Evolutionary conservation across 1,140 invertebrate species (phyloP), one percentile per base, ranked within the genome.

Genomic region (Hypsibius dujardini): DNA sequence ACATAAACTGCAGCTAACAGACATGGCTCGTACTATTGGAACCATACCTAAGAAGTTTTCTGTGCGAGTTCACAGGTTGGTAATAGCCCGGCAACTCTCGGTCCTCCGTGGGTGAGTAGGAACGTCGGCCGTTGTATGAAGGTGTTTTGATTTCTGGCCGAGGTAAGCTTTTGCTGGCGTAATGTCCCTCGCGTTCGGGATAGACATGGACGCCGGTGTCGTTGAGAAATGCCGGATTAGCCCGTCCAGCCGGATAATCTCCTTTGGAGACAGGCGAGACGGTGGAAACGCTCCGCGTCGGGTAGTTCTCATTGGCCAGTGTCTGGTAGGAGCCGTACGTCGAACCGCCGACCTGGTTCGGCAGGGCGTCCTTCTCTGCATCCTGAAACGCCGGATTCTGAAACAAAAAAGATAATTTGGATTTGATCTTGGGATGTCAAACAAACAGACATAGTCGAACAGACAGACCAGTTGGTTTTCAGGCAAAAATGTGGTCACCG

Each of bases 21-120:
- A n/a, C n/a, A n/a, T n/a, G n/a, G n/a, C n/a, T n/a, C n/a, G n/a
- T n/a, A n/a, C n/a, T n/a, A n/a, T n/a, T n/a, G n/a, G n/a, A n/a
- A n/a, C n/a, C n/a, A n/a, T 67, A 67, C 62, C 62, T 7, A 42
- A 67, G 62, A 42, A 67, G 62, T 42, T 67, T 67, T 67, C 62
- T 7, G 45, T 67, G 62, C 3, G 62, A 12, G 45, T 67, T 67
- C 7, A 67, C 62, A 67, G 62, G 62, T 42, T 14, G 12, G 45
- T 67, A 67, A 42, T 67, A 67, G 3, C 12, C 42, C 12, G 62
- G 62, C 7, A 67, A 3, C 45, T 67, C 62, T 3, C 62, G 62
- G 62, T 67, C 62, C 45, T 67, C 62, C 7, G 62, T 14, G 62
- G 62, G 62, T 42, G 62, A 67, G 42, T 67, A 67, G 12, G 7